Conservation (phyloP, 2,797 vertebrate genomes). For the Vultur gryphus region DNA sequence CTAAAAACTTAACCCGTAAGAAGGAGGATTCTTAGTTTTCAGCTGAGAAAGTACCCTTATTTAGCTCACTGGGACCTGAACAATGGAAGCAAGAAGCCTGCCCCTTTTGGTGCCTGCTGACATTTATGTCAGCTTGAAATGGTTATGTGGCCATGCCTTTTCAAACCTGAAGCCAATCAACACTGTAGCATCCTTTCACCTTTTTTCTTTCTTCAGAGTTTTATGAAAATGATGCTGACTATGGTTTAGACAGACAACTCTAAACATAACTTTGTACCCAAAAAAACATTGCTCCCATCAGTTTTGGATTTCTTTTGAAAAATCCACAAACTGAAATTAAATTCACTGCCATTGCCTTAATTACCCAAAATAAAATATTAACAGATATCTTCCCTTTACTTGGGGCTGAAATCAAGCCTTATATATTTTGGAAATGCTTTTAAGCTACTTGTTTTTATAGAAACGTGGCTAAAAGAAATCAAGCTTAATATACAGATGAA, state of each 20-base stretch:
- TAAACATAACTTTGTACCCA: neutral
- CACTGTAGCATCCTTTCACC: neutral
- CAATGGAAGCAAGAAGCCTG: neutral
- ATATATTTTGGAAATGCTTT: neutral
- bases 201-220: neutral
- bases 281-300: neutral
- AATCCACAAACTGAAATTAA: neutral
- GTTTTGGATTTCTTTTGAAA: neutral
- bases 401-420: neutral
- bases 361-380: neutral
- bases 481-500: neutral
- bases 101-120: neutral
- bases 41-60: neutral
- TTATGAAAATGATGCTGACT: neutral
- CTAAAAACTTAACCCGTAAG: neutral
- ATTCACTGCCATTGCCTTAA: neutral
- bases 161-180: neutral
- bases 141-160: neutral
- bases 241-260: neutral
- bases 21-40: neutral
- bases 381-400: neutral
- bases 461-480: neutral
- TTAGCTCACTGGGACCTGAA: neutral
- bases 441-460: neutral
- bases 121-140: neutral